A percentile compares a stretch with the other conserved stretches of the same genome.
Evolutionary conservation across 2,113 vertebrate species (phyloP).

Genomic region (Vimba vimba): DNA sequence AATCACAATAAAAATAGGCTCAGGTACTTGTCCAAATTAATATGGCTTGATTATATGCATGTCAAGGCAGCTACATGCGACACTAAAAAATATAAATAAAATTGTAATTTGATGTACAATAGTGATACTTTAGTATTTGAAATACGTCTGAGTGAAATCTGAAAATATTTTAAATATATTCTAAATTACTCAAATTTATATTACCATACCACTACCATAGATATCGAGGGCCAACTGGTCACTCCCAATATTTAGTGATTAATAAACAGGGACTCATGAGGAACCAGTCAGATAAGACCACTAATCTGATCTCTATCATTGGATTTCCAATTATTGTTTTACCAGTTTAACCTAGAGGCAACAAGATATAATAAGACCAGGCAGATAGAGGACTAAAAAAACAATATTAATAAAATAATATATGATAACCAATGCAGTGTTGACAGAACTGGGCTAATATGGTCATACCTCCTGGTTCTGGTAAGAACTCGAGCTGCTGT

Average conservation of each 20-base stretch:
- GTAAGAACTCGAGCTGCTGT: no score
- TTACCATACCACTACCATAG: neutral
- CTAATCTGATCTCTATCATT: neutral
- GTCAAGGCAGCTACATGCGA: neutral
- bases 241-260: neutral
- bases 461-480: no score
- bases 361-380: no score
- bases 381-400: no score
- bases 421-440: no score
- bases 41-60: neutral
- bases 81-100: no score
- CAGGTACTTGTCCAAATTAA: neutral
- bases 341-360: no score
- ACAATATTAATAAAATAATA: no score
- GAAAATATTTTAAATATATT: neutral
- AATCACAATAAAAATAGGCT: neutral
- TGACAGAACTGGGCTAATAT: no score
- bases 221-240: neutral
- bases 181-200: neutral
- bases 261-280: neutral
- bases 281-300: neutral
- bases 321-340: neutral
- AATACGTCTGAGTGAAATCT: no score
- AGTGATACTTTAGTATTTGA: no score
- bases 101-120: no score